A percentile compares a stretch with the other conserved stretches of the same genome.
Conservation (phyloP, 2,888 invertebrate species). For the Nymphalis c-album region DNA sequence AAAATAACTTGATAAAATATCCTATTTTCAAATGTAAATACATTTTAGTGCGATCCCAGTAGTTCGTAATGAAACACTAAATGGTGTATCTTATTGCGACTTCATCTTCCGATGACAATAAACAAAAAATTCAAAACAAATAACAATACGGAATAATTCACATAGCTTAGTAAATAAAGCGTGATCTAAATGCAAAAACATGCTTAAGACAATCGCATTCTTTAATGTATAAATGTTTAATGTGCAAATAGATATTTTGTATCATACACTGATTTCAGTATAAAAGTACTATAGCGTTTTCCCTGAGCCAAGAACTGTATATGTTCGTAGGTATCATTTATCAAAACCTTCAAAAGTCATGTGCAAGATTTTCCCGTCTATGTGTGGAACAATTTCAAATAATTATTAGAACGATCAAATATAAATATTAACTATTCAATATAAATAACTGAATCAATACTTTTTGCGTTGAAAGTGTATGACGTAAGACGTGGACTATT, state of each 20-base stretch:
- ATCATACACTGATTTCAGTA: too few species aligned
- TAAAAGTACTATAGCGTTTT: too few species aligned
- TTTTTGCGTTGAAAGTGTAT: slow-evolving; percentile 27
- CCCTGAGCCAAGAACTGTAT: too few species aligned
- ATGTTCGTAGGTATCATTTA: too few species aligned
- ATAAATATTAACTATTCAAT: not conserved
- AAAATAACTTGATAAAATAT: slow-evolving; percentile 64
- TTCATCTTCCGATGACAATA: slow-evolving; percentile 45
- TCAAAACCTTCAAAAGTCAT: too few species aligned
- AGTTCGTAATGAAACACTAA: slow-evolving; percentile 31
- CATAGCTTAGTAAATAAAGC: slow-evolving; percentile 11
- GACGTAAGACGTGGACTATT: slow-evolving; percentile 27
- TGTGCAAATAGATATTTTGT: too few species aligned
- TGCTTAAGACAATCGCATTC: too few species aligned
- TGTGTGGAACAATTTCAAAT: too few species aligned
- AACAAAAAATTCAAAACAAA: slow-evolving; percentile 58
- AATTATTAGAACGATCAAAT: not conserved
- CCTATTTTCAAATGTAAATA: slow-evolving; percentile 54
- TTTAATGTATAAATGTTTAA: too few species aligned
- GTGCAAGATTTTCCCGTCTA: too few species aligned
- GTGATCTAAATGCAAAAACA: not conserved
- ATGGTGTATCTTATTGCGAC: not conserved
- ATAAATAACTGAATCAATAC: not conserved
- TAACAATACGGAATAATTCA: slow-evolving; percentile 21
- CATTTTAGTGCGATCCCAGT: slow-evolving; percentile 45